These are phyloP conservation scores for Scolanthus callimorphus DNA, from an alignment of 92 coral and sea anemone genomes.

Conservation along the genomic window DNA sequence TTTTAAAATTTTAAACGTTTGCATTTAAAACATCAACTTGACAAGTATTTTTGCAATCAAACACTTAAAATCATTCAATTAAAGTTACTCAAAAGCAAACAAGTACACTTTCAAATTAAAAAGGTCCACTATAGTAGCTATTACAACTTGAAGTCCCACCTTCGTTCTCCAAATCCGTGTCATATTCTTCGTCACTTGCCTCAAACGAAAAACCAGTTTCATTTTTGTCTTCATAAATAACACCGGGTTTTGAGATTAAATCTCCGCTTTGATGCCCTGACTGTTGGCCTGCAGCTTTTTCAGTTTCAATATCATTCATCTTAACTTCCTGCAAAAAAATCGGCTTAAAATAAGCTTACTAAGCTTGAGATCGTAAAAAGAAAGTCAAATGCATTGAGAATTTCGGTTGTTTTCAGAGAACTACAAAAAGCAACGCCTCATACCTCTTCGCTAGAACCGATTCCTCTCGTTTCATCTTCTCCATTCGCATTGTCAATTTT, in stretches of 20 bases:
- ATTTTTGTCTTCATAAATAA: not conserved
- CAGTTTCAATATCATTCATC: not conserved
- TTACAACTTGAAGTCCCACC: constrained; percentile 43
- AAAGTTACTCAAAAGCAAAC: too few relatives aligned
- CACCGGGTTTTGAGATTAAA: not conserved
- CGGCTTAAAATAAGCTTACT: not conserved
- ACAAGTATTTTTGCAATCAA: too few relatives aligned
- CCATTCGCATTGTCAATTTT: not conserved
- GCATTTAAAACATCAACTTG: too few relatives aligned
- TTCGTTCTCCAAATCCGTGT: constrained; percentile 86
- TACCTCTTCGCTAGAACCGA: too few relatives aligned
- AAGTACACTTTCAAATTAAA: too few relatives aligned
- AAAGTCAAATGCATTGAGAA: too few relatives aligned
- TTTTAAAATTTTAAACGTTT: too few relatives aligned
- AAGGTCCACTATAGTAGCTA: not conserved
- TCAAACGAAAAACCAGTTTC: constrained; percentile 16
- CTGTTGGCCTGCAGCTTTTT: not conserved
- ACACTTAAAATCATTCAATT: too few relatives aligned
- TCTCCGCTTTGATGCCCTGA: not conserved
- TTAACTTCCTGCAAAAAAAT: not conserved
- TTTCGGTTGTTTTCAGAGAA: too few relatives aligned
- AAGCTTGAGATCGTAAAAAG: too few relatives aligned
- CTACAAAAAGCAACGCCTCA: too few relatives aligned
- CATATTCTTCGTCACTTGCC: constrained; percentile 69
- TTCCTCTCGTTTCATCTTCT: too few relatives aligned